Evolutionary conservation across 2,113 vertebrate species (phyloP), one percentile per base, ranked within the genome.

Genomic region (Platichthys stellatus): DNA sequence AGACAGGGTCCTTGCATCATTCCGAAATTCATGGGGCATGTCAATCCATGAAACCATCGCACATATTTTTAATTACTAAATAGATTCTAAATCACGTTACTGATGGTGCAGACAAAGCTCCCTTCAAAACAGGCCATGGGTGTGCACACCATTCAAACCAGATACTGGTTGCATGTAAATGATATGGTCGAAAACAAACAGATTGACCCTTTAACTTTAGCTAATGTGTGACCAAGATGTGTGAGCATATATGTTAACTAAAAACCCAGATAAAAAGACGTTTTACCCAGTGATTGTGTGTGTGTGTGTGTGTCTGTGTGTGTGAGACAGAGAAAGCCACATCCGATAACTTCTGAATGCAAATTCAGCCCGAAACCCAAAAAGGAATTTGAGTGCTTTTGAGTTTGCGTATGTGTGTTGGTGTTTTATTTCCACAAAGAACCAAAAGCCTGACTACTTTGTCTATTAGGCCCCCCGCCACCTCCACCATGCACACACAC

Each of bases 371-470:
- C 7, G 60, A 40, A 78, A 74, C 71, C 26, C 21, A 12, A 63
- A 51, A 40, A 40, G 11, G 38, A 40, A 40, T 56, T 15, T 72
- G n/a, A 74, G 31, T 45, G 8, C 14, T 18, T 69, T 68, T 75
- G 81, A 61, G 77, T 85, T 40, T 53, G n/a, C 64, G 70, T 43
- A 43, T 58, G 64, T 81, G 60, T 75, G 78, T 76, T 78, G 69
- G 85, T 83, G 78, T 65, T 65, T 21, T 74, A 70, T 86, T 83
- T 72, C 72, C 68, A 66, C 35, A 17, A 12, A 1, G 3, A 72
- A 83, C 74, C 24, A 68, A 83, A 74, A 83, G 61, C 87, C 77
- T 77, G 76, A 77, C 61, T 81, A 85, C 73, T 82, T 89, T 85
- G 47, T 83, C 78, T 78, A 47, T 54, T 54, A 75, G 58, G 23